Conservation (phyloP, 2,888 invertebrate genomes). For the Ommatoiulus sabulosus region DNA sequence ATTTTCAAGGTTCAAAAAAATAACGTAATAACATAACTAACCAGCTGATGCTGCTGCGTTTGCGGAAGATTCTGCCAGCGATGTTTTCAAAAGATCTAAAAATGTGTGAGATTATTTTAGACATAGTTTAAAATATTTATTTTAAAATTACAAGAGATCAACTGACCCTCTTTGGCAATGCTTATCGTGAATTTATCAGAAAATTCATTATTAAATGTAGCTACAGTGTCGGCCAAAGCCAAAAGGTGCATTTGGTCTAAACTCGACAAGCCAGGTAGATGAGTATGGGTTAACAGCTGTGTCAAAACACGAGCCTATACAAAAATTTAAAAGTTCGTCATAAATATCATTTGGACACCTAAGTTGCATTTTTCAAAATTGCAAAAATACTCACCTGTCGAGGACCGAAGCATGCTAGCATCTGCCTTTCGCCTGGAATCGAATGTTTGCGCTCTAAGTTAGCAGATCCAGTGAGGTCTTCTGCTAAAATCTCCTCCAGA, state of each 20-base stretch:
- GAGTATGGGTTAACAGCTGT: conserved; percentile 91
- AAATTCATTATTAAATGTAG: conserved; percentile 84
- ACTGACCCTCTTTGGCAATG: conserved; percentile 49
- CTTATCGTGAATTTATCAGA: conserved; percentile 81
- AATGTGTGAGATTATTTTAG: not conserved
- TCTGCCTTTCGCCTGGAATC: conserved; percentile 59
- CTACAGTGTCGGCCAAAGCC: conserved; percentile 98
- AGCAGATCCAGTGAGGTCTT: conserved; percentile 74
- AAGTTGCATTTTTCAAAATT: not conserved
- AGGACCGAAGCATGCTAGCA: conserved; percentile 83
- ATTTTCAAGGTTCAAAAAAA: not conserved
- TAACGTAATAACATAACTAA: not conserved
- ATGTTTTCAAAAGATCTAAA: not conserved
- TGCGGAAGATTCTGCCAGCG: not conserved
- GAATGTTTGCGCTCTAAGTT: conserved; percentile 58
- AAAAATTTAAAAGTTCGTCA: conserved; percentile 51
- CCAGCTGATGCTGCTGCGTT: not conserved
- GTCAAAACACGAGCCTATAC: conserved; percentile 81
- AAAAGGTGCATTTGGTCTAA: conserved; percentile 99
- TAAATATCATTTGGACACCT: not conserved
- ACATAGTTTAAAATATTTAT: not conserved
- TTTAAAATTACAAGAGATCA: not conserved
- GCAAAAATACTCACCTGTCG: conserved; percentile 74
- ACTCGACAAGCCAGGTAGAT: conserved; percentile 92
- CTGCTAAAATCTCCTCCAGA: conserved; percentile 71